phyloP scores from a whole-genome alignment of 2,113 vertebrate genomes.

The Euleptes europaea region DNA sequence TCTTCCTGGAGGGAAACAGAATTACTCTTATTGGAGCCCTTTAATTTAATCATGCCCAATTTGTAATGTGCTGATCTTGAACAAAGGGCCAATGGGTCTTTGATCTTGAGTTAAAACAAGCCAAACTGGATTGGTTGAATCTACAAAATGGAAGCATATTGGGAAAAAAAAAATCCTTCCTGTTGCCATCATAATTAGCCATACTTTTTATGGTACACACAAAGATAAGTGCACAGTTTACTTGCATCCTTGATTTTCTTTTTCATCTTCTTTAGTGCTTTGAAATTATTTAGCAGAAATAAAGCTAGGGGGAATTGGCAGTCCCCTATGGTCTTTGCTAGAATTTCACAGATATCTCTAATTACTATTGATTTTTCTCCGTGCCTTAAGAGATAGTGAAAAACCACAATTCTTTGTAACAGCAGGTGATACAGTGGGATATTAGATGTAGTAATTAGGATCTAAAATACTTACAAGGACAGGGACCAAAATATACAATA shows the following conservation, averaged over 20 bases:
- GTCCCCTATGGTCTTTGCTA: background rate
- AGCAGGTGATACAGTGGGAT: background rate
- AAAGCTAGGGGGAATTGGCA: background rate
- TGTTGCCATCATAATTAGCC: background rate
- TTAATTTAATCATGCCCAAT: no score
- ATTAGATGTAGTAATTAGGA: conserved; percentile 9
- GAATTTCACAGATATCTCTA: background rate
- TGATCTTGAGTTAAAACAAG: background rate
- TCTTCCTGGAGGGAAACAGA: no score
- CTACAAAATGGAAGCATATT: background rate
- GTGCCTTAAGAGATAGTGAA: conserved; percentile 19
- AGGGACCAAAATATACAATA: background rate
- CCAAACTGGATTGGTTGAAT: background rate
- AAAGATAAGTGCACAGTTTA: background rate
- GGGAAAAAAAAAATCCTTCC: background rate
- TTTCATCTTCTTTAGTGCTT: background rate
- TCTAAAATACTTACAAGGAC: conserved; percentile 23
- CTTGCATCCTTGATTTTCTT: background rate
- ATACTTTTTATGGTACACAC: background rate
- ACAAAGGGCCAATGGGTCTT: no score
- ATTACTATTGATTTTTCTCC: conserved; percentile 3
- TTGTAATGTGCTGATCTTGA: no score
- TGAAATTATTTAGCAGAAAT: accelerated
- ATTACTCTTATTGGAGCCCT: no score
- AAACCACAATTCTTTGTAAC: background rate